Conservation (phyloP, 2,888 invertebrate genomes). For the Adela reaumurella region DNA sequence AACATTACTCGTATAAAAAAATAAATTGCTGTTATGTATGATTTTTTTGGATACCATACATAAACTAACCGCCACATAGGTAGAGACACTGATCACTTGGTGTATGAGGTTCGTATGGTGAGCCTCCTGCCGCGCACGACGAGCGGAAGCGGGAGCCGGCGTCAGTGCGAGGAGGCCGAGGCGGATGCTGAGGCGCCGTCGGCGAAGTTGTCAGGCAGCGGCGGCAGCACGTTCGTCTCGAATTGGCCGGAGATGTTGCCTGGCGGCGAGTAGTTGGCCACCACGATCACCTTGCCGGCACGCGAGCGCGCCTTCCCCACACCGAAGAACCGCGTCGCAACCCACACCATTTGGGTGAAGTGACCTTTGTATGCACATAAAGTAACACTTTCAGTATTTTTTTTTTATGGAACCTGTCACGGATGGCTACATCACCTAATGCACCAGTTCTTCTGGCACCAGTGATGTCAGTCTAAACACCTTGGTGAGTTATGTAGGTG, state of each 20-base stretch:
- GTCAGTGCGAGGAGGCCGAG: constrained; percentile 6
- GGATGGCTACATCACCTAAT: too few relatives aligned
- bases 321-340: constrained; percentile 70
- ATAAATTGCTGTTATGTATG: too few relatives aligned
- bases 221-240: constrained; percentile 73
- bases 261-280: constrained; percentile 79
- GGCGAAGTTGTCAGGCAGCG: constrained; percentile 59
- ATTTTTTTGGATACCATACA: too few relatives aligned
- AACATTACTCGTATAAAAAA: too few relatives aligned
- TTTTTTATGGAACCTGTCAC: too few relatives aligned
- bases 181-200: constrained; percentile 29
- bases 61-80: too few relatives aligned
- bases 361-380: constrained; percentile 57
- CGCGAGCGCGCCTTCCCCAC: constrained; percentile 76
- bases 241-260: constrained; percentile 75
- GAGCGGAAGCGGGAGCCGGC: neutral
- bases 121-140: constrained; percentile 42
- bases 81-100: too few relatives aligned
- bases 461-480: too few relatives aligned
- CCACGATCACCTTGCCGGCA: constrained; percentile 76
- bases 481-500: too few relatives aligned
- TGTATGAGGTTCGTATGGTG: too few relatives aligned
- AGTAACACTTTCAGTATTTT: too few relatives aligned
- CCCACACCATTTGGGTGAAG: constrained; percentile 86
- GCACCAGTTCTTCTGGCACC: too few relatives aligned